Base-by-base conservation (phyloP, 2,888 invertebrate genomes). In the Buathra laborator region DNA sequence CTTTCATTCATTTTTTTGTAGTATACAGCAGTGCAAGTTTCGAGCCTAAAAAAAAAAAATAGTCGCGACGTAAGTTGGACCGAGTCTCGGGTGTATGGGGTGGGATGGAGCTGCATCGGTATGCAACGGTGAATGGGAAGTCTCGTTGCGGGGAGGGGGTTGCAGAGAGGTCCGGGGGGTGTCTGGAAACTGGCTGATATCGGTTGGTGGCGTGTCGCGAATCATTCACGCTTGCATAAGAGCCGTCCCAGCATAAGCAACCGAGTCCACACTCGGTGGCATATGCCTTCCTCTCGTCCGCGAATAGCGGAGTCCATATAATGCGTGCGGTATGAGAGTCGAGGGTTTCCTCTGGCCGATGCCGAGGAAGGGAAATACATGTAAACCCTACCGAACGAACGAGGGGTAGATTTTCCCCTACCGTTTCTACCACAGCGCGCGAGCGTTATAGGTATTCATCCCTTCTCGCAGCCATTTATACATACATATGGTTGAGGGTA, bases 191-290 rank as follows among this genome's bases (percentile, higher is more conserved):
- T 87, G 87, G 87, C 88, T 88, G 91, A 91, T 90, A 89, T 86
- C 83, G 85, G 79, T 87, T 87, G 87, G 82, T 83, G 85, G 88
- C 89, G 89, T 89, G 89, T 89, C 89, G 89, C 87, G 91, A 91
- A 91, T 92, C 91, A 91, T 92, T 92, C 90, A 89, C 90, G 90
- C 89, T 89, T 86, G 84, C 87, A 86, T 86, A 87, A 86, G 87
- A 87, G 88, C 86, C 84, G 76, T 76, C 51, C 88, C 89, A 70
- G 89, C 89, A 90, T 91, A 90, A 91, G 90, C 90, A 90, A 88
- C 86, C 88, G 90, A 89, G 90, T 90, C 90, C 90, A 90, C 90
- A 90, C 90, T 91, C 89, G 90, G 90, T 66, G 48, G 88, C 89
- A 90, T 90, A 85, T 89, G 89, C 90, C 89, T 89, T 88, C 90